Evolutionary conservation across 2,797 vertebrate species (phyloP).

Genomic region (Acridotheres tristis): DNA sequence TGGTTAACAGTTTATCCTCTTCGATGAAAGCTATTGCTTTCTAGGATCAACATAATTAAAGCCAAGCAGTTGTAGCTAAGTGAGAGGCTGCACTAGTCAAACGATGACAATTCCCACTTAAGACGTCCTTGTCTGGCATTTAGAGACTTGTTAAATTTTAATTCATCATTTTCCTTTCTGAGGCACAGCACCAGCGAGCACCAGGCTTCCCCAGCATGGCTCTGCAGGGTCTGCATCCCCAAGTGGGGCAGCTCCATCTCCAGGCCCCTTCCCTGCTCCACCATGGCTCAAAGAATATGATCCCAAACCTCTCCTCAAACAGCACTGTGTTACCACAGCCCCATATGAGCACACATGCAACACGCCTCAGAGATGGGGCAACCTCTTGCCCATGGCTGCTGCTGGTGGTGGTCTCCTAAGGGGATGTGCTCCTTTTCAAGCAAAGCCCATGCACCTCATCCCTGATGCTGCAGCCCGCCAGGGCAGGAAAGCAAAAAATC

Average conservation of each 20-base stretch:
- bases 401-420: not conserved
- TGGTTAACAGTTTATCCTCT: not conserved
- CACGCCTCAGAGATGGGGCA: not conserved
- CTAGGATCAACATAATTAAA: not conserved
- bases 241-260: not conserved
- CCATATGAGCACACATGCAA: not conserved
- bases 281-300: not conserved
- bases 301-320: not conserved
- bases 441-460: not conserved
- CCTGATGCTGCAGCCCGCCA: not conserved
- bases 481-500: not conserved
- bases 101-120: slow-evolving; percentile 15
- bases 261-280: not conserved
- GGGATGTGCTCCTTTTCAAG: not conserved
- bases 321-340: not conserved
- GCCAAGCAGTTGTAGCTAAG: slow-evolving; percentile 3
- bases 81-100: not conserved
- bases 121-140: not conserved
- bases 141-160: slow-evolving; percentile 43
- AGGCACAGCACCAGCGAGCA: not conserved
- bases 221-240: not conserved
- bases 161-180: slow-evolving; percentile 19
- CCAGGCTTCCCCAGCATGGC: fast-evolving
- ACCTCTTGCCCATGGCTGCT: not conserved
- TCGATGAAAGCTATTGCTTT: not conserved